phyloP scores from a whole-genome alignment of 2,113 vertebrate species.

The Lipotes vexillifer region DNA sequence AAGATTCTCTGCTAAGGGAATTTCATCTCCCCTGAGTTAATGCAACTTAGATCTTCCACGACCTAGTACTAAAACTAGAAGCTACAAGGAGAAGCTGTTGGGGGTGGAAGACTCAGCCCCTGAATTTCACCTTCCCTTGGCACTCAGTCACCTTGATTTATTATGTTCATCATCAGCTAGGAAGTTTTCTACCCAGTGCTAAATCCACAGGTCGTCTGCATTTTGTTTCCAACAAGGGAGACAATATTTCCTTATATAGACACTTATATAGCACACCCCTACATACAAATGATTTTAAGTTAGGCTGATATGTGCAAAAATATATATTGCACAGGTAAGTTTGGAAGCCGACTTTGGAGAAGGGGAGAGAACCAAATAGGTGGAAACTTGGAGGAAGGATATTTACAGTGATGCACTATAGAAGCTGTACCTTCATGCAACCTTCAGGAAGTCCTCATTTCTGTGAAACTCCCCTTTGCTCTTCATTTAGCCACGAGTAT shows the following conservation, averaged over 20 bases:
- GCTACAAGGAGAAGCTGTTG: not conserved
- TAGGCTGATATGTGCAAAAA: not conserved
- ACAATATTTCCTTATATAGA: not conserved
- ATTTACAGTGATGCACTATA: not conserved
- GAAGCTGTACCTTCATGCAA: not conserved
- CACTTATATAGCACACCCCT: not conserved
- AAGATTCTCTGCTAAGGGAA: not conserved
- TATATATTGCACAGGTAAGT: not conserved
- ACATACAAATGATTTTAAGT: not conserved
- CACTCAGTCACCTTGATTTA: constrained; percentile 8
- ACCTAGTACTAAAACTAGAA: not conserved
- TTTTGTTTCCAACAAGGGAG: constrained; percentile 29
- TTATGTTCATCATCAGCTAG: not conserved
- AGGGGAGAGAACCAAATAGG: not conserved
- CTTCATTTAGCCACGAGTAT: not conserved
- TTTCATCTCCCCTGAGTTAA: not conserved
- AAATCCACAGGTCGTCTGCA: not conserved
- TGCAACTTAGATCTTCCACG: not conserved
- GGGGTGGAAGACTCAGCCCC: not conserved
- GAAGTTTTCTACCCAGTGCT: not conserved
- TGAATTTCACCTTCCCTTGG: constrained; percentile 2
- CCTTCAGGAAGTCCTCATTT: not conserved
- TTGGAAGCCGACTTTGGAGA: not conserved
- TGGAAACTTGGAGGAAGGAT: not conserved
- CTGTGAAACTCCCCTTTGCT: not conserved